Percentiles rank a stretch among this genome's conserved stretches.
These are phyloP conservation scores for Agrotis clavis DNA, from an alignment of 2,888 invertebrate genomes.

Conservation along the genomic window DNA sequence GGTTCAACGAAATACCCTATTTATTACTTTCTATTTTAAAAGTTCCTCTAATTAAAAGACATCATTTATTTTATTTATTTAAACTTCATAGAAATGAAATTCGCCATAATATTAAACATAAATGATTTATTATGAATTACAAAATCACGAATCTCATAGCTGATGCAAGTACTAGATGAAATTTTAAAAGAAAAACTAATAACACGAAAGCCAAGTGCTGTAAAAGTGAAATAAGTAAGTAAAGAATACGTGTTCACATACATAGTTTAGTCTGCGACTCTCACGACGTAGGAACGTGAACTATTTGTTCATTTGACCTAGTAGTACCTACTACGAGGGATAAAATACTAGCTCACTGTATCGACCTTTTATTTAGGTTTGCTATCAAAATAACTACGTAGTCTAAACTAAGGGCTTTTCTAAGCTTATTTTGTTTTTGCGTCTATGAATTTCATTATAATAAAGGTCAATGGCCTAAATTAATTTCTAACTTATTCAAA, in stretches of 20 bases:
- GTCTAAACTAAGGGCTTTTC: background rate
- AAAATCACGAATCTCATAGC: slow-evolving; percentile 14
- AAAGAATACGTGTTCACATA: slow-evolving; percentile 43
- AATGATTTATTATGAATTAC: too few relatives aligned
- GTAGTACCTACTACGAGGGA: slow-evolving; percentile 16
- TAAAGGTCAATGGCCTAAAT: background rate
- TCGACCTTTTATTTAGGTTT: slow-evolving; percentile 8
- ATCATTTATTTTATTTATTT: too few relatives aligned
- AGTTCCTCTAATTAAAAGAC: too few relatives aligned
- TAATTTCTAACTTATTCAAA: background rate
- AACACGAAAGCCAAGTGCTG: slow-evolving; percentile 27
- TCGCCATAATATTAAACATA: background rate
- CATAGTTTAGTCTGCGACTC: slow-evolving; percentile 40
- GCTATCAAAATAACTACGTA: background rate
- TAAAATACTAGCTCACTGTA: slow-evolving; percentile 34
- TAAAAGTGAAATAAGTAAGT: slow-evolving; percentile 50
- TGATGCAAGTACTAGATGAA: background rate
- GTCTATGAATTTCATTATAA: background rate
- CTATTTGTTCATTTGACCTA: slow-evolving; percentile 58
- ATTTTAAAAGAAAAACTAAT: slow-evolving; percentile 43
- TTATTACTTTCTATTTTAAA: background rate
- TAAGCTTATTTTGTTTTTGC: background rate
- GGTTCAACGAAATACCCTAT: background rate
- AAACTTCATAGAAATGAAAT: background rate
- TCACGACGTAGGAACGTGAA: slow-evolving; percentile 44